Percentiles rank a stretch among this genome's conserved stretches.
phyloP scores from a whole-genome alignment of 2,113 vertebrate species.

The Trinectes maculatus region DNA sequence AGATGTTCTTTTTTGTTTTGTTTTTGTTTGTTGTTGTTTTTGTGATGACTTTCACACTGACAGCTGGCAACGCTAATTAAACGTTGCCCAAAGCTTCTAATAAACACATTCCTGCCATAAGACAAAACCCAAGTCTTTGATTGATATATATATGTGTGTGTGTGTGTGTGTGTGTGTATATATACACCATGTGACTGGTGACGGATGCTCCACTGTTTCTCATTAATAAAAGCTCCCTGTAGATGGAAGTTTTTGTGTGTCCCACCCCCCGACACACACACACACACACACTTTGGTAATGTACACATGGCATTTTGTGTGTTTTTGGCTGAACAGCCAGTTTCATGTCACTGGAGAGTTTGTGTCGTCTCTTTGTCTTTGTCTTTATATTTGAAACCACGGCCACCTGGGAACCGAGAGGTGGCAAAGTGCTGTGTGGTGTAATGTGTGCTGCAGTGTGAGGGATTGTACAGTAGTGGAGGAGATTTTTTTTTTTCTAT shows the following conservation, averaged over 20 bases:
- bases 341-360: conserved; percentile 48
- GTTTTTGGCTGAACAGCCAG: conserved; percentile 33
- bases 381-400: conserved; percentile 28
- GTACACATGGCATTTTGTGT: conserved; percentile 8
- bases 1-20: too few species aligned
- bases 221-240: conserved; percentile 5
- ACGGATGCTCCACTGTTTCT: background rate
- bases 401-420: conserved; percentile 4
- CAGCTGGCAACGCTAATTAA: too few species aligned
- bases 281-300: conserved; percentile 11
- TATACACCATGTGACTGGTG: background rate
- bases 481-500: background rate
- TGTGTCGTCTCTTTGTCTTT: conserved; percentile 16
- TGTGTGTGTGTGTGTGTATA: too few species aligned
- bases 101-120: too few species aligned
- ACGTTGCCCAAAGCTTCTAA: too few species aligned
- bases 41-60: too few species aligned
- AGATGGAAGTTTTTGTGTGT: conserved; percentile 20
- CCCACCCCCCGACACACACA: too few species aligned
- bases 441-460: conserved; percentile 15
- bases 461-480: too few species aligned
- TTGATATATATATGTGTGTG: too few species aligned
- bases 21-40: too few species aligned
- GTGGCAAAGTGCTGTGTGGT: background rate
- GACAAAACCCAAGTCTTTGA: too few species aligned